These are phyloP conservation scores for Mallotus villosus DNA, from an alignment of 2,797 vertebrate species.

Conservation along the genomic window DNA sequence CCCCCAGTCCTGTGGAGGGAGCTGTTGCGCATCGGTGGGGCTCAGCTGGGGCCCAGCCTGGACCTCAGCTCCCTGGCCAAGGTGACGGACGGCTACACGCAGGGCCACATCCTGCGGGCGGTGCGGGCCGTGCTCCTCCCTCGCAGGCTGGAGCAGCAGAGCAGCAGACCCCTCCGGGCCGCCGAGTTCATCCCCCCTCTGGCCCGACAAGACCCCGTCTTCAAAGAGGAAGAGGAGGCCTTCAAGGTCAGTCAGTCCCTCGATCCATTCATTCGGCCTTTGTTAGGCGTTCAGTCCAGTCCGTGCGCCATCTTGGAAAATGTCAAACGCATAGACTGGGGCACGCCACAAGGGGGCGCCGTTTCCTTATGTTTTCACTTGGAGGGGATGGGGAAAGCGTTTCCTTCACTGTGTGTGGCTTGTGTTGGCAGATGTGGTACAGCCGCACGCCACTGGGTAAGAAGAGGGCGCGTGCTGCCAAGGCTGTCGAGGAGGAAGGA, in stretches of 20 bases:
- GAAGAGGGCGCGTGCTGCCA: constrained; percentile 54
- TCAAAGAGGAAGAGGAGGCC: constrained; percentile 79
- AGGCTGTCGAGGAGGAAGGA: constrained; percentile 24
- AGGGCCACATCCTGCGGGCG: constrained; percentile 65
- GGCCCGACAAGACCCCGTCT: constrained; percentile 73
- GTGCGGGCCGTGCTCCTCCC: constrained; percentile 67
- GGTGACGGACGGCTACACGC: constrained; percentile 83
- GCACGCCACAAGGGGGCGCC: background rate
- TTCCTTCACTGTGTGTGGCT: background rate
- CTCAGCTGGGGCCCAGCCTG: constrained; percentile 54
- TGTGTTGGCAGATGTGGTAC: constrained; percentile 78
- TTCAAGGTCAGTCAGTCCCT: constrained; percentile 73
- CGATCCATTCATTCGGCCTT: no score
- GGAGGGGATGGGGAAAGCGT: background rate
- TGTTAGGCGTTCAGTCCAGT: no score
- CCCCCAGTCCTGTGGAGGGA: constrained; percentile 79
- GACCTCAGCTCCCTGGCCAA: constrained; percentile 79
- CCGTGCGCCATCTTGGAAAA: background rate
- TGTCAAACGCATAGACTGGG: background rate
- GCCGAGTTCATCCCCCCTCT: constrained; percentile 73
- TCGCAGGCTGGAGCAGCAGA: constrained; percentile 67
- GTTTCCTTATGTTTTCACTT: background rate
- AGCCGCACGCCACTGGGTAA: constrained; percentile 77
- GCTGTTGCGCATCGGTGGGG: constrained; percentile 63
- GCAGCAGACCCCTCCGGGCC: constrained; percentile 65